Evolutionary conservation across 2,888 invertebrate genomes (phyloP).

Genomic region (Pristionchus entomophagus): DNA sequence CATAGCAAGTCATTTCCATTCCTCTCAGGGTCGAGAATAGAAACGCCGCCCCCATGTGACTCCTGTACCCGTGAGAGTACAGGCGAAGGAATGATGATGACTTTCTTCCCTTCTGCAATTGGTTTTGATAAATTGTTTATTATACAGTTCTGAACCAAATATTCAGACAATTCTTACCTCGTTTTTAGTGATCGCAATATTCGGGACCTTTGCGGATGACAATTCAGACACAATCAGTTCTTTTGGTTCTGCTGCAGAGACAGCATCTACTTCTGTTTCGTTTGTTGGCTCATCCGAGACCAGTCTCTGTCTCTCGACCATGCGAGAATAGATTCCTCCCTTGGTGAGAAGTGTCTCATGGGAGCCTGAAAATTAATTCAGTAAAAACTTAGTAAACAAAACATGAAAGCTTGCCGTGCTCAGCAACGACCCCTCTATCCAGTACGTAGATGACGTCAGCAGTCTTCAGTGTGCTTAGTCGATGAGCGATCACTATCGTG

Average conservation of each 20-base stretch:
- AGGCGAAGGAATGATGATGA: not conserved
- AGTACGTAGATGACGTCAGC: constrained; percentile 57
- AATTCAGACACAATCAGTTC: too few species aligned
- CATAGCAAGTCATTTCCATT: constrained; percentile 6
- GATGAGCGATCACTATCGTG: constrained; percentile 64
- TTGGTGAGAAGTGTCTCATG: not conserved
- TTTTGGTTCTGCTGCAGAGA: too few species aligned
- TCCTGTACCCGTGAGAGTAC: not conserved
- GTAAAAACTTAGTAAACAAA: not conserved
- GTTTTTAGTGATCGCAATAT: too few species aligned
- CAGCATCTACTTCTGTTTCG: too few species aligned
- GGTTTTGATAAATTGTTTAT: too few species aligned
- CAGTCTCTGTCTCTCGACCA: not conserved
- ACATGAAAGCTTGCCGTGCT: constrained; percentile 46
- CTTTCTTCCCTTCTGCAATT: not conserved
- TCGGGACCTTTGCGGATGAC: too few species aligned
- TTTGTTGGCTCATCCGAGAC: not conserved
- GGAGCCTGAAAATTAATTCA: not conserved
- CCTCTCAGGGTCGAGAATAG: constrained; percentile 16
- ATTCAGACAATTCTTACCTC: too few species aligned
- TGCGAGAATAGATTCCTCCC: not conserved
- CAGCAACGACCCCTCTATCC: constrained; percentile 52
- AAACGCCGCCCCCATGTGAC: not conserved
- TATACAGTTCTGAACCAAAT: too few species aligned
- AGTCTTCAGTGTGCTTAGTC: constrained; percentile 64